Percentiles rank a stretch among this genome's conserved stretches.
Evolutionary conservation across 2,797 vertebrate genomes (phyloP).

Genomic region (Remorina albescens): DNA sequence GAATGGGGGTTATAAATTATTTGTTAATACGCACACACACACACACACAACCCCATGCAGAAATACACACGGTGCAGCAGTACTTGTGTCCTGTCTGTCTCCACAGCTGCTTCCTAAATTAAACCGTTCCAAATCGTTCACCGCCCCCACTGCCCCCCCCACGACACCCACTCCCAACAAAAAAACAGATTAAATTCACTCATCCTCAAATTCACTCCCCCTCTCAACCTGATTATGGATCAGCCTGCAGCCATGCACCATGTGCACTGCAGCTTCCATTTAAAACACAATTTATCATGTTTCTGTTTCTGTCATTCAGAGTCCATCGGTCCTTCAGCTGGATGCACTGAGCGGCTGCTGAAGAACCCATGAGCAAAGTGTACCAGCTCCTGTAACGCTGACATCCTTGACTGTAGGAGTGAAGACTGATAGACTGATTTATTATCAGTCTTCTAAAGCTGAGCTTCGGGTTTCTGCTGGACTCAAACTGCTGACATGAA

Average conservation of each 20-base stretch:
- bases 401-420: too few relatives aligned
- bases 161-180: slow-evolving; percentile 9
- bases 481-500: too few relatives aligned
- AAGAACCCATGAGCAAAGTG: background rate
- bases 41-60: too few relatives aligned
- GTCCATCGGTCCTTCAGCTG: background rate
- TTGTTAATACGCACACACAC: slow-evolving; percentile 9
- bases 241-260: slow-evolving; percentile 33
- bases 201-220: slow-evolving; percentile 32
- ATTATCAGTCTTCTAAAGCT: too few relatives aligned
- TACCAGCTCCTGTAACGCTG: background rate
- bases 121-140: slow-evolving; percentile 54
- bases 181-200: slow-evolving; percentile 47
- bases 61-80: background rate
- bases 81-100: slow-evolving; percentile 36
- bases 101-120: slow-evolving; percentile 61
- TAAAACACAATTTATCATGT: slow-evolving; percentile 21
- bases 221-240: slow-evolving; percentile 43
- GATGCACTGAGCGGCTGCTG: background rate
- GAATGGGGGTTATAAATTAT: slow-evolving; percentile 14
- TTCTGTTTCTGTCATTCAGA: background rate
- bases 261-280: slow-evolving; percentile 25
- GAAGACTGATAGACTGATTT: background rate
- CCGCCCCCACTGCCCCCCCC: slow-evolving; percentile 22
- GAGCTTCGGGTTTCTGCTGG: too few relatives aligned